Percentiles rank a stretch among this genome's conserved stretches.
These are phyloP conservation scores for Oreotragus oreotragus DNA, from an alignment of 2,113 vertebrate genomes.

Conservation along the genomic window DNA sequence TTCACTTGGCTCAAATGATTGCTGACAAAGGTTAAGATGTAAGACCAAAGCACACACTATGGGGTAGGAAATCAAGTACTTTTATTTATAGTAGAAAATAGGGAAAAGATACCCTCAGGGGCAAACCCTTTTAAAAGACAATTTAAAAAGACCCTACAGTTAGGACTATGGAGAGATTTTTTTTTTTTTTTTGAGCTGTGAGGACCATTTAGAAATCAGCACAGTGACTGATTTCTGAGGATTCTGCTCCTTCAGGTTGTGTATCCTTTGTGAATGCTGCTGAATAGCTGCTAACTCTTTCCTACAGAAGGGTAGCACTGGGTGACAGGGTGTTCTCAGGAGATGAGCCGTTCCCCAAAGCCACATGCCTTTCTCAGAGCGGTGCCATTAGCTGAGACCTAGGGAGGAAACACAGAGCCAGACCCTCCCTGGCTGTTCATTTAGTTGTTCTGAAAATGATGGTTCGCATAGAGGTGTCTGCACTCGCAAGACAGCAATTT, in stretches of 20 bases:
- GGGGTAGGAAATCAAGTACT: neutral
- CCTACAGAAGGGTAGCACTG: conserved; percentile 15
- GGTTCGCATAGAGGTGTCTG: neutral
- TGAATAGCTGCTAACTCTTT: conserved; percentile 43
- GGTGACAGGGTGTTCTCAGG: conserved; percentile 42
- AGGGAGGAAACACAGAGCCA: neutral
- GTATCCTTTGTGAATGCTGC: neutral
- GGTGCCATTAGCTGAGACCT: neutral
- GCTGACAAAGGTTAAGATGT: neutral
- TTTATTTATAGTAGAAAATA: conserved; percentile 6
- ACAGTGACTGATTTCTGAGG: neutral
- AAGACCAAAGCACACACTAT: neutral
- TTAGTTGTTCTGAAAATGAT: conserved; percentile 7
- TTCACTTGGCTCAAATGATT: conserved; percentile 15
- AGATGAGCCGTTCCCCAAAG: neutral
- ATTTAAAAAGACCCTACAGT: neutral
- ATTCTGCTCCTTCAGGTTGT: neutral
- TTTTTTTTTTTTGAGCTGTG: neutral
- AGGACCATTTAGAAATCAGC: neutral
- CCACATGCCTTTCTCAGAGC: neutral
- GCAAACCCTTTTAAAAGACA: neutral
- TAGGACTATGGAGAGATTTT: neutral
- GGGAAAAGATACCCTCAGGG: neutral
- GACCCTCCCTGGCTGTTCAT: neutral
- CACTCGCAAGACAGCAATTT: neutral